Conservation (phyloP, 1,140 invertebrate species). For the Tribolium castaneum region DNA sequence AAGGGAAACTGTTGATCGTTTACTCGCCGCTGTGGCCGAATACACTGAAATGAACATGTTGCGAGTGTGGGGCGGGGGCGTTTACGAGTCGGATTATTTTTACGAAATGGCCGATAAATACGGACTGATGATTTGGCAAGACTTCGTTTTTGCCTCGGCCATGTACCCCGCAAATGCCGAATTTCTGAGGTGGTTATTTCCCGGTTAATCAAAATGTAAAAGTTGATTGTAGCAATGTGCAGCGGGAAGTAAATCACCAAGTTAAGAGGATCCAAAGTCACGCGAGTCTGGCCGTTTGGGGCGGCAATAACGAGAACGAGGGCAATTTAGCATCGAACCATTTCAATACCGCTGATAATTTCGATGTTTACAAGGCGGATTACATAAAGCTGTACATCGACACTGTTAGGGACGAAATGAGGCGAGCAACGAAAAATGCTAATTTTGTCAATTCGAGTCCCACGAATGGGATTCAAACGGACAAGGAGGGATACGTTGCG, state of each 20-base stretch:
- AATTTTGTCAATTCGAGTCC: constrained; percentile 90
- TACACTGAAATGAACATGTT: constrained; percentile 93
- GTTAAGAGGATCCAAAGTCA: constrained; percentile 88
- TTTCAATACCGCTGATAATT: constrained; percentile 8
- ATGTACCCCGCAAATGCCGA: constrained; percentile 85
- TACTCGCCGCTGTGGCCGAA: constrained; percentile 76
- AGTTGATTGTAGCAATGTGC: constrained; percentile 66
- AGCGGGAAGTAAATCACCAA: constrained; percentile 85
- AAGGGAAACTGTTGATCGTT: constrained; percentile 57
- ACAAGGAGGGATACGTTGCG: constrained; percentile 78
- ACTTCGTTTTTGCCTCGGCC: constrained; percentile 97
- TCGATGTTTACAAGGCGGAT: constrained; percentile 75
- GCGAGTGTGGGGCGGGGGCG: constrained; percentile 96
- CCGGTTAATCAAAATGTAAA: not conserved
- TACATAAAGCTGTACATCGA: constrained; percentile 90
- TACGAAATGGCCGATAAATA: constrained; percentile 86
- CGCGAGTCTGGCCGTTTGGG: constrained; percentile 89
- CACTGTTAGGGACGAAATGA: constrained; percentile 77
- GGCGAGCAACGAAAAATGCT: constrained; percentile 62
- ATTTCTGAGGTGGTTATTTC: constrained; percentile 34
- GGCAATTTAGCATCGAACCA: constrained; percentile 86
- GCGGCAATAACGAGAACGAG: constrained; percentile 99
- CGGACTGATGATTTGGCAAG: constrained; percentile 92
- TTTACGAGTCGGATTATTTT: constrained; percentile 93
- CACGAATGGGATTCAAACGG: constrained; percentile 85